Conservation (phyloP, 2,797 vertebrate genomes). For the Presbytis comata region DNA sequence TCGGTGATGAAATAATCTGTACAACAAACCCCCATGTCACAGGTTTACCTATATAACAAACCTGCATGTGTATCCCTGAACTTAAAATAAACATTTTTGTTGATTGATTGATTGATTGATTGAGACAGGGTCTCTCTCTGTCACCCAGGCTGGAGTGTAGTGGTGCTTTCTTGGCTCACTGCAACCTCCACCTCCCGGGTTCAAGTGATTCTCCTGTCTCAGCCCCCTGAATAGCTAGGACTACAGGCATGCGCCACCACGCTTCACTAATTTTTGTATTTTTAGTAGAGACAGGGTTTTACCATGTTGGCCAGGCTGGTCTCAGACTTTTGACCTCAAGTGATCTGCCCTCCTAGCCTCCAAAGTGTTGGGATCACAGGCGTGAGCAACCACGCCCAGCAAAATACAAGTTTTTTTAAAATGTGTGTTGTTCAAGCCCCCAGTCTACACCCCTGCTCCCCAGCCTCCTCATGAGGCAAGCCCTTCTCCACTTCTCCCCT, state of each 20-base stretch:
- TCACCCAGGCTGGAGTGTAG: neutral
- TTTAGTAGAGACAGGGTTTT: neutral
- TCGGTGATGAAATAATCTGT: neutral
- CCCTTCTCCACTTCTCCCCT: neutral
- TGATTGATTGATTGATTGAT: neutral
- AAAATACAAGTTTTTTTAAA: neutral
- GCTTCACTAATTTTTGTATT: neutral
- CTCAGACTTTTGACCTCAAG: neutral
- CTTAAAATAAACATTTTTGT: neutral
- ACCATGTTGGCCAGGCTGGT: neutral
- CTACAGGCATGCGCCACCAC: neutral
- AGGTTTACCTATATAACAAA: neutral
- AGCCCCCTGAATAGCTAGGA: neutral
- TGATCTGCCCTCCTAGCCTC: no score
- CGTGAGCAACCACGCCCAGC: fast-evolving
- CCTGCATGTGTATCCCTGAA: neutral
- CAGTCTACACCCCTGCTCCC: neutral
- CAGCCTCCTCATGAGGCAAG: neutral
- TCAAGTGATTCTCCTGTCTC: neutral
- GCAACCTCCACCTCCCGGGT: neutral
- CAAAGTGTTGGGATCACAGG: no score
- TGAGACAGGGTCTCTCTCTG: neutral
- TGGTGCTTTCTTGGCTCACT: neutral
- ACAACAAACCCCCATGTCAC: neutral
- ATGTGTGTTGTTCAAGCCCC: neutral